A percentile compares a stretch with the other conserved stretches of the same genome.
These are phyloP conservation scores for Pelosia muscerda DNA, from an alignment of 2,888 invertebrate genomes.

Conservation along the genomic window DNA sequence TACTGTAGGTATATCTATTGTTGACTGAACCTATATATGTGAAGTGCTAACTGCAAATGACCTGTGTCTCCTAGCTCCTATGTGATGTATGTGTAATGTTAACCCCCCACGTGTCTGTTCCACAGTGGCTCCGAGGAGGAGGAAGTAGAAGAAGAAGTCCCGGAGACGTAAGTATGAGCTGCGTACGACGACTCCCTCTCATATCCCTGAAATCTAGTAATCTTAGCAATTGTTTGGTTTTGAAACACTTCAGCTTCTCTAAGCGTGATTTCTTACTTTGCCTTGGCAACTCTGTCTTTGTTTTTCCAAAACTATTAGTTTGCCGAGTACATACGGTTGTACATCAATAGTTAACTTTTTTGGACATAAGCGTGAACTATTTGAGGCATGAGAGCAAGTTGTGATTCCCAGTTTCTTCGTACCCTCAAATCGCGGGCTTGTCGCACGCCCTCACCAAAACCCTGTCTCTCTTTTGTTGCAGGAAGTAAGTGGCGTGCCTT, in stretches of 20 bases:
- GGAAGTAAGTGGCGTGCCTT: slow-evolving; percentile 87
- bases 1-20: too few species aligned
- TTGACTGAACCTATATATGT: too few species aligned
- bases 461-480: slow-evolving; percentile 86
- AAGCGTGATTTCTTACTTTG: slow-evolving; percentile 76
- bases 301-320: slow-evolving; percentile 62
- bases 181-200: slow-evolving; percentile 30
- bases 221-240: slow-evolving; percentile 77
- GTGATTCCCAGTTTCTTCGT: slow-evolving; percentile 65
- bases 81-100: slow-evolving; percentile 48
- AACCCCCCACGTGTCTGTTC: slow-evolving; percentile 59
- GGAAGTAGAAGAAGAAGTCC: slow-evolving; percentile 92
- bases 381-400: slow-evolving; percentile 73
- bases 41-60: slow-evolving; percentile 45
- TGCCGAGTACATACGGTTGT: slow-evolving; percentile 45
- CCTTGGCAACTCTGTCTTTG: slow-evolving; percentile 73
- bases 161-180: slow-evolving; percentile 89
- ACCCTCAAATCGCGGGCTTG: slow-evolving; percentile 71
- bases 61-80: slow-evolving; percentile 26
- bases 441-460: slow-evolving; percentile 81
- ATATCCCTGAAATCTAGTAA: slow-evolving; percentile 57
- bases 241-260: slow-evolving; percentile 78
- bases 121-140: slow-evolving; percentile 90
- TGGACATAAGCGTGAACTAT: slow-evolving; percentile 58
- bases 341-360: slow-evolving; percentile 56